Percentiles rank a stretch among this genome's conserved stretches.
Conservation (phyloP, 2,797 vertebrate species). For the Odontamblyopus lacepedii region DNA sequence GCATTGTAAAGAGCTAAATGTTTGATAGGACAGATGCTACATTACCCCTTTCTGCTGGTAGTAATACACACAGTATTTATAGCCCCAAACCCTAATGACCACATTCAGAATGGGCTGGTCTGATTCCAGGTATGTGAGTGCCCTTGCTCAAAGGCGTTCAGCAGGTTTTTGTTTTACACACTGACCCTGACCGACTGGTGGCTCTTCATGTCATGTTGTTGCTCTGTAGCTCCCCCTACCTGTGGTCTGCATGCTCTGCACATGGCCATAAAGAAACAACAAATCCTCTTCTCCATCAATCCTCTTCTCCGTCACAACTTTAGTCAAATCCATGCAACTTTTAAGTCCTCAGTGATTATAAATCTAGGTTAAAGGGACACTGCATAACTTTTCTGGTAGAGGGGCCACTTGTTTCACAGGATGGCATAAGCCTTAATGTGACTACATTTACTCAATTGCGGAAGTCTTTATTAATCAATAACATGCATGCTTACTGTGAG, state of each 20-base stretch:
- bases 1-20: not conserved
- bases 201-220: not conserved
- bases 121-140: constrained; percentile 21
- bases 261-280: not conserved
- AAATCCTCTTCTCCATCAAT: too few relatives aligned
- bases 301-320: too few relatives aligned
- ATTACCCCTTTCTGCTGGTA: constrained; percentile 23
- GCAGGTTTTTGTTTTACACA: constrained; percentile 19
- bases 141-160: constrained; percentile 36
- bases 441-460: too few relatives aligned
- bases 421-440: too few relatives aligned
- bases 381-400: too few relatives aligned
- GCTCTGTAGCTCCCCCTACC: constrained; percentile 42
- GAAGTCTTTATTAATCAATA: too few relatives aligned
- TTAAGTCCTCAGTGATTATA: too few relatives aligned
- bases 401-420: too few relatives aligned
- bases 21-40: constrained; percentile 39
- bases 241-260: constrained; percentile 23
- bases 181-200: constrained; percentile 2
- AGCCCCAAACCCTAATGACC: constrained; percentile 29
- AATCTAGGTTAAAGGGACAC: too few relatives aligned
- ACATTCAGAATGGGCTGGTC: constrained; percentile 25
- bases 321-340: too few relatives aligned
- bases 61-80: constrained; percentile 45
- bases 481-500: too few relatives aligned